Base-by-base conservation (phyloP, 2,797 vertebrate genomes). In the Trematomus bernacchii region DNA sequence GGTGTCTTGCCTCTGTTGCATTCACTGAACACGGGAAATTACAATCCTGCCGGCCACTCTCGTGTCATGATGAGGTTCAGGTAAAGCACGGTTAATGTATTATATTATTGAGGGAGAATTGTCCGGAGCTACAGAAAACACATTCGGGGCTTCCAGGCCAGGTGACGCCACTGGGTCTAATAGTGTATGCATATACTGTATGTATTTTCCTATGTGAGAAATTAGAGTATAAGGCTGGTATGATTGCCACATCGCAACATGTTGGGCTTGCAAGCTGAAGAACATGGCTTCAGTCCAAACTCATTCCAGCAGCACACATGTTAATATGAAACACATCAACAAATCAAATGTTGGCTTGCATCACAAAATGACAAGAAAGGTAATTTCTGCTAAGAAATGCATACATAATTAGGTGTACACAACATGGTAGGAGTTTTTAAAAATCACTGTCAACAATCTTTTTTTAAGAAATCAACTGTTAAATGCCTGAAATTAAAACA, bases 191-290 rank as follows among this genome's bases (percentile, higher is more conserved):
- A 42, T 51, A 13, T 57, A 55, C 64, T 27, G 27, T 27, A 27
- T 27, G 27, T 27, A 27, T 4, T 27, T 27, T 27, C 27, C 27
- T 27, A 27, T 33, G n/a, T 48, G 55, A 4, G n/a, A 14, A 14
- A 14, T 3, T 3, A 6, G 7, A 33, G 43, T 8, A 7, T 58
- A 11, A 21, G 3, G 18, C 40, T 55, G 42, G 59, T 1, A 15
- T 43, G 14, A 37, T 33, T 12, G 58, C 40, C n/a, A 33, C 27
- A 52, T 53, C 8, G 8, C 6, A 5, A 43, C 62, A 66, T 13
- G 53, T 43, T 18, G 58, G 3, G 21, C 46, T 51, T 74, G 43
- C 50, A 61, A 47, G 44, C 18, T 60, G 30, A 54, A 62, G 50
- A 65, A 12, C n/a, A 2, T 59, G 1, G 54, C 30, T 60, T 52